Evolutionary conservation across 2,888 invertebrate genomes (phyloP).

Genomic region (Cylindroiulus punctatus): DNA sequence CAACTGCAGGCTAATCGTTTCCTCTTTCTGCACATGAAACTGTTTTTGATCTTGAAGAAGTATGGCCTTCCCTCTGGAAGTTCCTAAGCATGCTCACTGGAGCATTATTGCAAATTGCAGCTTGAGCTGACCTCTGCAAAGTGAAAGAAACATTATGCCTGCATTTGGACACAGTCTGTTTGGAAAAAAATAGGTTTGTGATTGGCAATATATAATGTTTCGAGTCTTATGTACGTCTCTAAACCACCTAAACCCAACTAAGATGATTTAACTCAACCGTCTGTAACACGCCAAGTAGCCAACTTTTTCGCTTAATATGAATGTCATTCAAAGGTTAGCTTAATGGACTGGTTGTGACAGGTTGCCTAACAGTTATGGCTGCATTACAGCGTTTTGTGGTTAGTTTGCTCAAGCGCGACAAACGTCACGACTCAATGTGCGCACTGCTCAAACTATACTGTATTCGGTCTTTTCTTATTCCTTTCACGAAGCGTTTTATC

Average conservation of each 20-base stretch:
- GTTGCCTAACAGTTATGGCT: not conserved
- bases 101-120: not conserved
- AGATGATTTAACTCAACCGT: not conserved
- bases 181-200: no score
- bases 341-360: not conserved
- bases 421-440: not conserved
- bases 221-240: no score
- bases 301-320: slow-evolving; percentile 3
- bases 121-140: not conserved
- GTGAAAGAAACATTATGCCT: not conserved
- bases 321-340: not conserved
- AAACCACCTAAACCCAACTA: not conserved
- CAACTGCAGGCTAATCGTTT: not conserved
- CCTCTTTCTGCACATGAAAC: slow-evolving; percentile 1
- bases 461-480: not conserved
- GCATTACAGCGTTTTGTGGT: slow-evolving; percentile 18
- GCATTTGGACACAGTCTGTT: no score
- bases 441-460: not conserved
- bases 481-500: not conserved
- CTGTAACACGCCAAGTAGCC: not conserved
- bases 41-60: not conserved
- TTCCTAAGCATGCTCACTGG: not conserved
- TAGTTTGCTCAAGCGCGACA: not conserved
- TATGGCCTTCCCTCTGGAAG: not conserved
- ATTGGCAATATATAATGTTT: no score